Conservation (phyloP, 2,113 vertebrate genomes). For the Tympanuchus pallidicinctus region DNA sequence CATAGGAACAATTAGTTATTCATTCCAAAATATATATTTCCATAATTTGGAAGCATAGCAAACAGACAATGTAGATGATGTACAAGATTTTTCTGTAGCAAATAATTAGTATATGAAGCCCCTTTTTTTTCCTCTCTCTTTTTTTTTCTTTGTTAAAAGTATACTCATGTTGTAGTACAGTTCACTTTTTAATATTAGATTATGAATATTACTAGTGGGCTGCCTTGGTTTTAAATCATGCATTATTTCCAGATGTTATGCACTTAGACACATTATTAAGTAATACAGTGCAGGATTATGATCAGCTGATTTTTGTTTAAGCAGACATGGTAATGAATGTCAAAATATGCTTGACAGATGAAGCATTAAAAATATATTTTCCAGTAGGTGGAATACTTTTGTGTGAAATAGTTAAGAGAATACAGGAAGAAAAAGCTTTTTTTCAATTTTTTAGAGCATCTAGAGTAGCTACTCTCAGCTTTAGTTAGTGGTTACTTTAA, state of each 20-base stretch:
- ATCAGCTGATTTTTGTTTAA: background rate
- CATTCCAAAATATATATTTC: background rate
- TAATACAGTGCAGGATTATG: background rate
- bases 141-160: background rate
- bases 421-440: background rate
- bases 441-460: rapidly evolving
- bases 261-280: background rate
- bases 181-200: background rate
- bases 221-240: background rate
- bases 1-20: background rate
- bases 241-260: background rate
- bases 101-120: background rate
- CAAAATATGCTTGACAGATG: background rate
- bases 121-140: background rate
- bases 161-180: background rate
- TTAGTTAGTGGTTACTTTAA: background rate
- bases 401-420: background rate
- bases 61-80: background rate
- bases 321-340: background rate
- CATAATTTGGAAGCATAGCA: background rate
- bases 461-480: background rate
- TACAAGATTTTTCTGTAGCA: background rate
- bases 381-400: background rate
- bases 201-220: background rate
- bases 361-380: background rate